Evolutionary conservation across 2,888 invertebrate genomes (phyloP).

Genomic region (Embidobia sp.): DNA sequence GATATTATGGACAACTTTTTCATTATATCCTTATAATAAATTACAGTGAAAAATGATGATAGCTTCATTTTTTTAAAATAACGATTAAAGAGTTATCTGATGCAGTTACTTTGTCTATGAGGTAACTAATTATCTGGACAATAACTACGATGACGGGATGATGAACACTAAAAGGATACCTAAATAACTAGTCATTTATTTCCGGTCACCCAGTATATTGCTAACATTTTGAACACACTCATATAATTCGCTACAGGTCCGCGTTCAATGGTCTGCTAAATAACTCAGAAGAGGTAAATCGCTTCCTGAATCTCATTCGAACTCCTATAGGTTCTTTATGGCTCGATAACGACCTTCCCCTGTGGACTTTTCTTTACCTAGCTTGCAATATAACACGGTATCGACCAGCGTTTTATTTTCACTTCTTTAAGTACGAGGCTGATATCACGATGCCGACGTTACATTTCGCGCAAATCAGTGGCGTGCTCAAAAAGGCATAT

Average conservation of each 20-base stretch:
- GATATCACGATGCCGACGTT: slow-evolving; percentile 10
- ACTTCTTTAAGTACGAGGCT: slow-evolving; percentile 36
- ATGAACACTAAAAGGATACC: too few relatives aligned
- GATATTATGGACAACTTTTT: too few relatives aligned
- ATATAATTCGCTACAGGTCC: too few relatives aligned
- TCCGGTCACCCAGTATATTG: not conserved
- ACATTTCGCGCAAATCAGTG: slow-evolving; percentile 34
- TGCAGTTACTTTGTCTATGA: too few relatives aligned
- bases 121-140: too few relatives aligned
- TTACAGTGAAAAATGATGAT: too few relatives aligned
- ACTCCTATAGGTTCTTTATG: slow-evolving; percentile 58
- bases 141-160: too few relatives aligned
- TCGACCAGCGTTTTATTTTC: slow-evolving; percentile 51
- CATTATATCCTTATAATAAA: too few relatives aligned
- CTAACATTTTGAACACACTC: not conserved
- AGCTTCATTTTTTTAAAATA: too few relatives aligned
- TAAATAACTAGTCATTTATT: slow-evolving; percentile 6
- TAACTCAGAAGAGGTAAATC: slow-evolving; percentile 63
- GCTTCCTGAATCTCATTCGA: slow-evolving; percentile 60
- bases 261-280: slow-evolving; percentile 56
- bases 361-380: slow-evolving; percentile 45
- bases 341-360: slow-evolving; percentile 62
- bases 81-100: too few relatives aligned
- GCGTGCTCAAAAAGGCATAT: slow-evolving; percentile 19
- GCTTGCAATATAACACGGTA: slow-evolving; percentile 28